Percentiles rank a stretch among this genome's conserved stretches.
Conservation (phyloP, 2,888 invertebrate genomes). For the Cephus spinipes region DNA sequence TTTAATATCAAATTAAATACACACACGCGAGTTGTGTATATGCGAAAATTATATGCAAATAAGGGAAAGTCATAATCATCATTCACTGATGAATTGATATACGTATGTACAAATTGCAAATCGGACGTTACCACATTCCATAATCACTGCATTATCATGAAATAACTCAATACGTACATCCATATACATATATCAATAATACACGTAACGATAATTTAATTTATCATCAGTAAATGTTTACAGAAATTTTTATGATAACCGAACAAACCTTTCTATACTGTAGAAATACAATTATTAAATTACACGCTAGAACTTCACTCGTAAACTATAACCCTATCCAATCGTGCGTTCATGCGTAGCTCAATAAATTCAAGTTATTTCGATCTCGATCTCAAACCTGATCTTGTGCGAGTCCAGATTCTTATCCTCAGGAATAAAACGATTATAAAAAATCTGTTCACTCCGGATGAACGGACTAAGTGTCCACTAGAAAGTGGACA, state of each 20-base stretch:
- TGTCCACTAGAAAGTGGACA: neutral
- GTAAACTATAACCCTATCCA: conserved; percentile 12
- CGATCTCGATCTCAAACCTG: conserved; percentile 2
- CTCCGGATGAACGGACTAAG: neutral
- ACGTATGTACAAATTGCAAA: neutral
- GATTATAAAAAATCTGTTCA: neutral
- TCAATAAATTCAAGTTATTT: neutral
- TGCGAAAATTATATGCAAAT: neutral
- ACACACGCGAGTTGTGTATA: neutral
- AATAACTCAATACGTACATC: too few relatives aligned
- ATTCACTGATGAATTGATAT: neutral
- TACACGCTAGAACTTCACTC: conserved; percentile 10
- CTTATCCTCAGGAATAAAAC: neutral
- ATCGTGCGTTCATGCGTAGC: conserved; percentile 7
- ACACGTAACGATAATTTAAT: neutral
- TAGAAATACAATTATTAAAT: conserved; percentile 16
- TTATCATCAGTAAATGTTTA: too few relatives aligned
- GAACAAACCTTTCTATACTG: conserved; percentile 12
- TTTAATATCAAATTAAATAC: neutral
- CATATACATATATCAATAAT: neutral
- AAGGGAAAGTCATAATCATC: neutral
- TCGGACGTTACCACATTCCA: neutral
- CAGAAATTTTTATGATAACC: neutral
- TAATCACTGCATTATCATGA: neutral
- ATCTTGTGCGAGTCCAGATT: neutral